Conservation (phyloP, 2,113 vertebrate species). For the Rhinichthys klamathensis region DNA sequence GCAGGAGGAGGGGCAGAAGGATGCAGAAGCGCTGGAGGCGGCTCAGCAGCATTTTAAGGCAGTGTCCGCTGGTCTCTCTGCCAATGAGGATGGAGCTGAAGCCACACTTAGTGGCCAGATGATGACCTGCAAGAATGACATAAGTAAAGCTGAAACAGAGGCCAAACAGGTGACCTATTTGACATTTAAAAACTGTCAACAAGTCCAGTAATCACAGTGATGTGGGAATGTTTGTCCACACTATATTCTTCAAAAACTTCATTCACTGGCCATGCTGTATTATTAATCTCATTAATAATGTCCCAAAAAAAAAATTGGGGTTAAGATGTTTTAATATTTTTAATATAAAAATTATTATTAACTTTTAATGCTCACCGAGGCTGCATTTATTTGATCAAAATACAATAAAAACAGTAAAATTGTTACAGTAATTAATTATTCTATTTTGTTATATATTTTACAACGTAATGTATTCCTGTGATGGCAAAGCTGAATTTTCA, state of each 20-base stretch:
- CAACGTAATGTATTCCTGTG: too few species aligned
- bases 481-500: too few species aligned
- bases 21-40: constrained; percentile 73
- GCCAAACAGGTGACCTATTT: constrained; percentile 86
- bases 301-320: not conserved
- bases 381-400: too few species aligned
- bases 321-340: not conserved
- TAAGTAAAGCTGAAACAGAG: constrained; percentile 90
- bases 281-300: not conserved
- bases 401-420: not conserved
- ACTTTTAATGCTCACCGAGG: not conserved
- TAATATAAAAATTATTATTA: too few species aligned
- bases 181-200: not conserved
- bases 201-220: not conserved
- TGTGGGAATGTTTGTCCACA: not conserved
- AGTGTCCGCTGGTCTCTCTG: constrained; percentile 89
- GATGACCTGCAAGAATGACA: constrained; percentile 94
- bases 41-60: constrained; percentile 90
- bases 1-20: constrained; percentile 79
- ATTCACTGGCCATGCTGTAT: not conserved
- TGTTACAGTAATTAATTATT: not conserved
- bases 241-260: not conserved
- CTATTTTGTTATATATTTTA: too few species aligned
- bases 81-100: constrained; percentile 85
- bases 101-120: constrained; percentile 89